Conservation (phyloP, 2,888 invertebrate genomes). For the Falcaria lacertinaria region DNA sequence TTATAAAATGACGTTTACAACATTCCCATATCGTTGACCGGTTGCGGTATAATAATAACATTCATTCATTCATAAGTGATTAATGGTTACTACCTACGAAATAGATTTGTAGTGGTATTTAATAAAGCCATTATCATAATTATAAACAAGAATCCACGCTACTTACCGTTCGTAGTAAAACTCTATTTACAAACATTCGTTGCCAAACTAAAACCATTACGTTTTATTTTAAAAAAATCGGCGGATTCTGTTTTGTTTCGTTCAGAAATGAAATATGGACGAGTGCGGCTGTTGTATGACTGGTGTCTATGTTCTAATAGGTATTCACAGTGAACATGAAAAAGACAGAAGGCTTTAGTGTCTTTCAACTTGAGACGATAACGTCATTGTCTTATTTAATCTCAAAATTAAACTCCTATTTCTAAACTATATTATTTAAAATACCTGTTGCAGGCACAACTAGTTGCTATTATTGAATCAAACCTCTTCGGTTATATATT, state of each 20-base stretch:
- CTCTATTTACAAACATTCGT: constrained; percentile 55
- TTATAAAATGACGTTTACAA: constrained; percentile 76
- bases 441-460: no score
- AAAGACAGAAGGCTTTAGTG: no score
- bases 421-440: no score
- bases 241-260: not conserved
- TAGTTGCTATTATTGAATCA: no score
- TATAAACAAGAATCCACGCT: constrained; percentile 76
- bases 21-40: constrained; percentile 73
- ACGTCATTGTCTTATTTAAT: no score
- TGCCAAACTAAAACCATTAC: constrained; percentile 24
- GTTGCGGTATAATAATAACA: constrained; percentile 68
- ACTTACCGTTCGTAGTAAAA: constrained; percentile 62
- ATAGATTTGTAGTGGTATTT: constrained; percentile 71
- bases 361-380: no score
- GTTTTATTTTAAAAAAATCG: constrained; percentile 14
- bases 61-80: constrained; percentile 73
- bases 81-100: constrained; percentile 72
- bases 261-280: not conserved
- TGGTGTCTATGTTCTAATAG: no score
- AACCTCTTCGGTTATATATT: no score
- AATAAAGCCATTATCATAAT: constrained; percentile 73
- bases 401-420: no score
- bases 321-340: no score
- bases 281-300: not conserved